Percentiles rank a stretch among this genome's conserved stretches.
phyloP scores from a whole-genome alignment of 2,888 invertebrate species.

The Chesias legatella region DNA sequence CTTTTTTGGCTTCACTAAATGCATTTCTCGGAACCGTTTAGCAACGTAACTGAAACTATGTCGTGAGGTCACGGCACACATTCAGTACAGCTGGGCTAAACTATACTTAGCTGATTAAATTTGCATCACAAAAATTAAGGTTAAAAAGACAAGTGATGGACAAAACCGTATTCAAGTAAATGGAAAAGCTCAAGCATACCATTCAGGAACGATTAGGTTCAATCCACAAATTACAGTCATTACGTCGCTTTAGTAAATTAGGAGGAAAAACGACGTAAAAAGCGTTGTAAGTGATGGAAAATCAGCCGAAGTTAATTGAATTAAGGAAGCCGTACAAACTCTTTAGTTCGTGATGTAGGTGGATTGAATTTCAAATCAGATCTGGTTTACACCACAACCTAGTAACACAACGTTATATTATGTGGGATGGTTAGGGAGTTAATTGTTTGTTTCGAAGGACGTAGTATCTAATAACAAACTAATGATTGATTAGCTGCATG shows the following conservation, averaged over 20 bases:
- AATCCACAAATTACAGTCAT: conserved; percentile 18
- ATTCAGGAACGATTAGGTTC: conserved; percentile 12
- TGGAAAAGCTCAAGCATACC: conserved; percentile 9
- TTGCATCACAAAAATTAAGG: not conserved
- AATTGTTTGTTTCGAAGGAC: no score
- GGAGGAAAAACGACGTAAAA: conserved; percentile 13
- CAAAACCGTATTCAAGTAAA: conserved; percentile 5
- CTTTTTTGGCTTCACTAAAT: not conserved
- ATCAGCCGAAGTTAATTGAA: conserved; percentile 9
- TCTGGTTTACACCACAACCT: conserved; percentile 3
- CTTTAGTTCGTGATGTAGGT: conserved; percentile 3
- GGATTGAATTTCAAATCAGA: conserved; percentile 9
- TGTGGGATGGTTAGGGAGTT: no score
- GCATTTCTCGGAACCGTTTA: not conserved
- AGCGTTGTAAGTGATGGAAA: conserved; percentile 16
- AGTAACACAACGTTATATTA: not conserved
- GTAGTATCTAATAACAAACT: no score
- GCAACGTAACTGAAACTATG: not conserved
- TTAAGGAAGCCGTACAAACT: conserved; percentile 16
- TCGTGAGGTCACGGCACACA: not conserved
- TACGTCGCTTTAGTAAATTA: conserved; percentile 14
- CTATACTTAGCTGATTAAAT: conserved; percentile 3
- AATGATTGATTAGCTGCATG: no score
- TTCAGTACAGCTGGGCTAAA: not conserved
- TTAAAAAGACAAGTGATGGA: conserved; percentile 1